Conservation (phyloP, 2,113 vertebrate species). For the Elaphurus davidianus region DNA sequence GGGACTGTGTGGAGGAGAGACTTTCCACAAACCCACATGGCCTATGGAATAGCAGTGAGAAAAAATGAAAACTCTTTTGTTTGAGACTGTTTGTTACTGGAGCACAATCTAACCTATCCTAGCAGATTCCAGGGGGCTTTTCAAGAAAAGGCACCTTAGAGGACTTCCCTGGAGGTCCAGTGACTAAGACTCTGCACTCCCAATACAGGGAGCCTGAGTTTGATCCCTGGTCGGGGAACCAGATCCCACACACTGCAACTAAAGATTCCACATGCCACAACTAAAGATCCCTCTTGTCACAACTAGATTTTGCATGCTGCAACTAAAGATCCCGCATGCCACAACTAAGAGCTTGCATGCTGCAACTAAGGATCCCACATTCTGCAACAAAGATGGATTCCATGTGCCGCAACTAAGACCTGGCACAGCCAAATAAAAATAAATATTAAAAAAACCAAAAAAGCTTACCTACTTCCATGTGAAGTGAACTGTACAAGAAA, state of each 20-base stretch:
- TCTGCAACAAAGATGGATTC: background rate
- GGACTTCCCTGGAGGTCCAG: background rate
- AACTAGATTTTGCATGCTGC: background rate
- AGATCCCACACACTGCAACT: background rate
- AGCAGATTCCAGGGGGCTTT: background rate
- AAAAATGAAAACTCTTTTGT: background rate
- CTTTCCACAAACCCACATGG: rapidly evolving
- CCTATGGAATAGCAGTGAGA: background rate
- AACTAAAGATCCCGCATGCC: background rate
- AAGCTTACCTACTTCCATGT: slow-evolving; percentile 81
- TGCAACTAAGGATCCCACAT: background rate
- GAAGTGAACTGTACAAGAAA: slow-evolving; percentile 86
- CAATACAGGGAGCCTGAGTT: background rate
- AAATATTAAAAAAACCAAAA: background rate
- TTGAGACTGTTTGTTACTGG: background rate
- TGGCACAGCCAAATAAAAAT: background rate
- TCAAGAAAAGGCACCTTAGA: background rate
- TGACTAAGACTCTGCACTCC: background rate
- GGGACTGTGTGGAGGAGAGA: background rate
- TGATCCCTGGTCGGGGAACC: background rate
- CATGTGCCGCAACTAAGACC: background rate
- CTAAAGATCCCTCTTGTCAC: background rate
- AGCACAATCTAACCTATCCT: background rate
- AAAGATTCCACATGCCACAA: background rate
- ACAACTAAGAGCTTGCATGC: background rate